Evolutionary conservation across 2,113 vertebrate genomes (phyloP).

Genomic region (Neogale vison): DNA sequence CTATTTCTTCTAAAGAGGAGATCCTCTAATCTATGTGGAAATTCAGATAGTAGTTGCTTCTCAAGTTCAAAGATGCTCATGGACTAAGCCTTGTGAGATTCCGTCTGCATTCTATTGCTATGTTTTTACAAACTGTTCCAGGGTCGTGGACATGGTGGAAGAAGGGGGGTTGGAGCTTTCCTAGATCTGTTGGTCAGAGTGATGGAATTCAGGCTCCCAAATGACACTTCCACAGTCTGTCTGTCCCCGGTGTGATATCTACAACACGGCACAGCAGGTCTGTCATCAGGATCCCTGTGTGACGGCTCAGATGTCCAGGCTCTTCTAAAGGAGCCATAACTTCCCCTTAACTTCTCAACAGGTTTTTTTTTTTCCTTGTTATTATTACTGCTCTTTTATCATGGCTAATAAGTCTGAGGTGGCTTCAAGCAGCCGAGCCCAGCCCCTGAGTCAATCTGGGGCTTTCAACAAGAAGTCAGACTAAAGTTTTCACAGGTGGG

Average conservation of each 20-base stretch:
- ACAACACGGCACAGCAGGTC: not conserved
- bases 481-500: slow-evolving; percentile 31
- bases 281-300: not conserved
- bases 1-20: not conserved
- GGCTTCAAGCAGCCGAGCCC: not conserved
- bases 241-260: rapidly evolving
- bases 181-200: not conserved
- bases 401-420: slow-evolving; percentile 20
- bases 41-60: not conserved
- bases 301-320: not conserved
- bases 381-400: slow-evolving; percentile 25
- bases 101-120: not conserved
- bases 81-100: not conserved
- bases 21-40: not conserved
- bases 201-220: not conserved
- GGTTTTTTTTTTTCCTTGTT: not conserved
- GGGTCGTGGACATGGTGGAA: not conserved
- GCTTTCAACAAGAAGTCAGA: not conserved
- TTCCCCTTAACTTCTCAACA: not conserved
- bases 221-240: not conserved
- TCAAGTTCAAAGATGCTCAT: not conserved
- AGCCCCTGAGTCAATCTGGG: slow-evolving; percentile 8
- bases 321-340: not conserved
- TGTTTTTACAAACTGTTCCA: not conserved
- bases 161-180: rapidly evolving